Evolutionary conservation across 2,888 invertebrate genomes (phyloP).

Genomic region (Epinotia brunnichana): DNA sequence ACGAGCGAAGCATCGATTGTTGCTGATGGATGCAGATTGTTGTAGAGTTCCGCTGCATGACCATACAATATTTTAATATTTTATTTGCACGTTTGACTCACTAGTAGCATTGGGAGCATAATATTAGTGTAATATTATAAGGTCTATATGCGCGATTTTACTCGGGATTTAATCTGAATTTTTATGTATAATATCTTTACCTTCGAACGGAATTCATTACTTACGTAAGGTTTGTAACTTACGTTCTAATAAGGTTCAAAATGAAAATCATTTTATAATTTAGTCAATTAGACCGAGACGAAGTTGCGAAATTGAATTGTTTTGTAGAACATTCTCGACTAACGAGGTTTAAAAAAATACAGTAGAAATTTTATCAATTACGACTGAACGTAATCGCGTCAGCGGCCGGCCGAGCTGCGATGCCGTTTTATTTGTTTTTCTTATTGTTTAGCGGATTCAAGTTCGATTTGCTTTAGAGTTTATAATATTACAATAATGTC

Average conservation of each 20-base stretch:
- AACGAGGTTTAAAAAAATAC: slow-evolving; percentile 17
- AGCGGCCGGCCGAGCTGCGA: slow-evolving; percentile 32
- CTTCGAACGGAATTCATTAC: slow-evolving; percentile 34
- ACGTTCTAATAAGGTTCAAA: not conserved
- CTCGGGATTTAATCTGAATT: slow-evolving; percentile 4
- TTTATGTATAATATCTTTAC: slow-evolving; percentile 11
- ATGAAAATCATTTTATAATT: slow-evolving; percentile 23
- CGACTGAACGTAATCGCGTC: slow-evolving; percentile 20
- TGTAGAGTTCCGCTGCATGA: slow-evolving; percentile 74
- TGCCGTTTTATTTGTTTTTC: slow-evolving; percentile 48
- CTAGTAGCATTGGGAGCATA: slow-evolving; percentile 57
- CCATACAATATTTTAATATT: slow-evolving; percentile 55
- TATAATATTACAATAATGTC: slow-evolving; percentile 46
- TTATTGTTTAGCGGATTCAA: slow-evolving; percentile 43
- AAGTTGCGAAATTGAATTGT: slow-evolving; percentile 63
- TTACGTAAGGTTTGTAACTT: slow-evolving; percentile 12
- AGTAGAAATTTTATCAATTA: slow-evolving; percentile 11
- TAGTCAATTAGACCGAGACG: slow-evolving; percentile 42
- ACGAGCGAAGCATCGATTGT: slow-evolving; percentile 69
- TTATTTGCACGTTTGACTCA: slow-evolving; percentile 70
- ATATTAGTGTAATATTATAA: slow-evolving; percentile 44
- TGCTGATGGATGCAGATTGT: slow-evolving; percentile 68
- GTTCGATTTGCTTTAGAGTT: slow-evolving; percentile 64
- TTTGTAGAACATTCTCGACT: slow-evolving; percentile 40
- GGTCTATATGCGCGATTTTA: slow-evolving; percentile 21